Evolutionary conservation across 1,140 invertebrate genomes (phyloP), one percentile per base, ranked within the genome.

Genomic region (Drosophila navojoa): DNA sequence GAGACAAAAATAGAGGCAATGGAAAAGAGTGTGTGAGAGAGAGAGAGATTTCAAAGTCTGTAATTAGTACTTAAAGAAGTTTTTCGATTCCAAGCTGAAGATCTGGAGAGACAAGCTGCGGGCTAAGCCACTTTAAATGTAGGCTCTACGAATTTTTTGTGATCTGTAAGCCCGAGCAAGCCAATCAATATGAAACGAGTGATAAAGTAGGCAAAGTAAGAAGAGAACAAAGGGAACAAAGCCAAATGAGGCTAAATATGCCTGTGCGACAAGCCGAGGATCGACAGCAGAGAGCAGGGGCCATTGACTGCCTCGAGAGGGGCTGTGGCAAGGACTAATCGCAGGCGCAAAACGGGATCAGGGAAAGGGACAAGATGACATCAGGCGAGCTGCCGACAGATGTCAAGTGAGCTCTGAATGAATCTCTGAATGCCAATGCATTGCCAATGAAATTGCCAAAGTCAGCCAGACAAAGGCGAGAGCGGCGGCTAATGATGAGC

Each of bases 381-480:
- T 68, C 49, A 55, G 50, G 35, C 35, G 35, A 38, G 35, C 42
- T 13, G 27, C 2, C 5, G 53, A 58, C 69, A 71, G 62, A 71
- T 71, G 62, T 71, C 69, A 67, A 71, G 54, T 71, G 62, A 66
- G 53, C 38, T 38, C 6, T 32, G 15, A 52, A 54, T 10, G 15
- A 68, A 68, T 60, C 5, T 13, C n/a, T 25, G 35, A 62, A 69
- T 69, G 57, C 42, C 42, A 4, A 15, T 16, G 2, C 42, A 15
- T 5, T 5, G 40, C 13, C 2, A 42, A 42, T 38, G 35, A 38
- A 38, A 38, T 38, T 38, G 40, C 4, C 40, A 5, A 7, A 42
- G 40, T 15, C 13, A 42, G 40, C n/a, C 15, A 45, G 42, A 32
- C 32, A 32, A 32, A 9, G 32, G 6, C 4, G 4, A 29, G 27